These are phyloP conservation scores for Loxodonta africana DNA, from an alignment of 2,113 vertebrate species.

Conservation along the genomic window DNA sequence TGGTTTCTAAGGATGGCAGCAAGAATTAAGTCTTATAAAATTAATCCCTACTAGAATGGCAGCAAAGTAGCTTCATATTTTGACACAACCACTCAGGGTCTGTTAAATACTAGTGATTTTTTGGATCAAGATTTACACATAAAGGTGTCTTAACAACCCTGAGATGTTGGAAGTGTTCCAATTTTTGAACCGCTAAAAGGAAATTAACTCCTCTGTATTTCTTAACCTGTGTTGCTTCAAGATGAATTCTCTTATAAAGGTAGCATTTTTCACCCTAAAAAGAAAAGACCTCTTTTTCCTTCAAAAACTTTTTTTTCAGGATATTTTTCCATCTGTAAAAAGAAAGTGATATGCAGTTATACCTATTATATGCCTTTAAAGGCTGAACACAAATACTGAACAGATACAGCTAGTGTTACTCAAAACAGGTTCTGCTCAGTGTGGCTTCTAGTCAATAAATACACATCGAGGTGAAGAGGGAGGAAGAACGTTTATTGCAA, in stretches of 20 bases:
- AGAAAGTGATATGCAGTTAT: not conserved
- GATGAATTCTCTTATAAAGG: not conserved
- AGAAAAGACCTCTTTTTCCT: constrained; percentile 47
- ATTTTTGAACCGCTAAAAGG: constrained; percentile 9
- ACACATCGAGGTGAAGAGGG: too few species aligned
- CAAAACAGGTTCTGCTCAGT: too few species aligned
- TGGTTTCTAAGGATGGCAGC: not conserved
- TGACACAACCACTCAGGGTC: not conserved
- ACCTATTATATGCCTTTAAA: not conserved
- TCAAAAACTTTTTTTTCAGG: not conserved
- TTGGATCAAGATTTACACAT: not conserved
- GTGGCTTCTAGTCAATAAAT: too few species aligned
- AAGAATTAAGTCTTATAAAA: not conserved
- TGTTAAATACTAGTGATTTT: not conserved
- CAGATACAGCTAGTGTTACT: too few species aligned
- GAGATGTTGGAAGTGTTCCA: not conserved
- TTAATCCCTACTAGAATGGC: not conserved
- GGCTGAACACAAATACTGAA: not conserved
- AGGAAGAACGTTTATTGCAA: too few species aligned
- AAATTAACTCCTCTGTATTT: not conserved
- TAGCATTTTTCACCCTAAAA: constrained; percentile 10
- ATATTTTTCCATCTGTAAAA: constrained; percentile 1
- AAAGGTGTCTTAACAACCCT: not conserved
- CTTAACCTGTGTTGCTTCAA: not conserved
- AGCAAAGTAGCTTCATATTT: not conserved